phyloP scores from a whole-genome alignment of 1,140 invertebrate genomes.

The Sminthurides bifidus region DNA sequence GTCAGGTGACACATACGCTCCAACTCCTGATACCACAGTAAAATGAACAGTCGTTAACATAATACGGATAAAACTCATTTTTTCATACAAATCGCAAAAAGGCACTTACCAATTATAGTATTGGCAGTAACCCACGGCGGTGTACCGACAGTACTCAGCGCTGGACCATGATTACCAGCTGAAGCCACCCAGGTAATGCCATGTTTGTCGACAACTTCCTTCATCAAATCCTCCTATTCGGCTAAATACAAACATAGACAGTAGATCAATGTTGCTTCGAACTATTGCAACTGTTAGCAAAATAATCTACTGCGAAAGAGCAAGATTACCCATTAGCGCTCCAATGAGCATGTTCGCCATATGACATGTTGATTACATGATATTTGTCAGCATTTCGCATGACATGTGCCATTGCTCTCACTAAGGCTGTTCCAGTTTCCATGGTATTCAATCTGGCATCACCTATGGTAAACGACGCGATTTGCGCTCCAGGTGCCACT shows the following conservation, averaged over 20 bases:
- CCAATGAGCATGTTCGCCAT: slow-evolving; percentile 88
- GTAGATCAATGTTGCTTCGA: slow-evolving; percentile 8
- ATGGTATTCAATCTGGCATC: slow-evolving; percentile 51
- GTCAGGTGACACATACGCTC: slow-evolving; percentile 90
- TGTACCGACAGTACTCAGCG: slow-evolving; percentile 79
- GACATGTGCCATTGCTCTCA: slow-evolving; percentile 67
- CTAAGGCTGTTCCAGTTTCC: slow-evolving; percentile 91
- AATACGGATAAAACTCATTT: no score
- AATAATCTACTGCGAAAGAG: no score
- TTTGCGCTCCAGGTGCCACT: slow-evolving; percentile 89
- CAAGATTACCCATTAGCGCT: slow-evolving; percentile 14
- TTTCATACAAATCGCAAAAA: no score
- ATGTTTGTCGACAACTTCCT: slow-evolving; percentile 83
- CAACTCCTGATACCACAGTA: slow-evolving; percentile 56
- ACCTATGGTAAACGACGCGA: slow-evolving; percentile 75
- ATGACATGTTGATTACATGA: slow-evolving; percentile 96
- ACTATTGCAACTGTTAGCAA: neutral
- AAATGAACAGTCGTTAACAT: no score
- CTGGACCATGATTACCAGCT: slow-evolving; percentile 90
- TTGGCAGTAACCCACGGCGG: slow-evolving; percentile 76
- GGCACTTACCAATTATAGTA: slow-evolving; percentile 52
- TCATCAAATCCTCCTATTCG: slow-evolving; percentile 69
- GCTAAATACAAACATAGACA: slow-evolving; percentile 39
- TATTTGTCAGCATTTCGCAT: slow-evolving; percentile 52
- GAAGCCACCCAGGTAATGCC: slow-evolving; percentile 83